Evolutionary conservation across 1,140 invertebrate species (phyloP).

Genomic region (Argopecten irradians): DNA sequence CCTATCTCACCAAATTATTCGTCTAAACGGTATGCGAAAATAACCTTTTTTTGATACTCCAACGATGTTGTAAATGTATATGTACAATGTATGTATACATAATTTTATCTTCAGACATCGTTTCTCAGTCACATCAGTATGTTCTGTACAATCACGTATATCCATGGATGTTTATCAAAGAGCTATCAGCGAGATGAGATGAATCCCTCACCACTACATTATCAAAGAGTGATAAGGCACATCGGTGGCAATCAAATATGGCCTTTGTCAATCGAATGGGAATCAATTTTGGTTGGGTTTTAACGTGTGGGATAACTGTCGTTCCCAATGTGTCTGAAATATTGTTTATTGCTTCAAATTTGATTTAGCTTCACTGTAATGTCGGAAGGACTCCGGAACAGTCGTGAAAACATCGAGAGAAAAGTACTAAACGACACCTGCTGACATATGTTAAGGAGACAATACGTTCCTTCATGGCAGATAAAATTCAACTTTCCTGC

Average conservation of each 20-base stretch:
- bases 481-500: neutral
- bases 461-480: neutral
- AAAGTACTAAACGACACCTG: neutral
- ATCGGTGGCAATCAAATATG: neutral
- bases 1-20: too few relatives aligned
- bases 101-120: too few relatives aligned
- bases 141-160: neutral
- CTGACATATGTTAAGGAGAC: neutral
- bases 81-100: too few relatives aligned
- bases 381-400: too few relatives aligned
- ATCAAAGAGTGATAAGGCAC: neutral
- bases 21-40: too few relatives aligned
- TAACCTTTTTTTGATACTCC: too few relatives aligned
- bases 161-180: neutral
- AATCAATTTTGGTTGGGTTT: neutral
- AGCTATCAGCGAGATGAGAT: neutral
- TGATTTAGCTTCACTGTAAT: neutral
- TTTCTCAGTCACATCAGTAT: too few relatives aligned
- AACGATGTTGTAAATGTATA: too few relatives aligned
- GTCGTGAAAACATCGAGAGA: neutral
- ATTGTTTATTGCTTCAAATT: neutral
- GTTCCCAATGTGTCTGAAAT: too few relatives aligned
- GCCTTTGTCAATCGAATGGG: neutral
- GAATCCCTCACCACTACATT: neutral
- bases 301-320: neutral